These are phyloP conservation scores for Neoaliturus tenellus DNA, from an alignment of 2,888 invertebrate genomes.

Conservation along the genomic window DNA sequence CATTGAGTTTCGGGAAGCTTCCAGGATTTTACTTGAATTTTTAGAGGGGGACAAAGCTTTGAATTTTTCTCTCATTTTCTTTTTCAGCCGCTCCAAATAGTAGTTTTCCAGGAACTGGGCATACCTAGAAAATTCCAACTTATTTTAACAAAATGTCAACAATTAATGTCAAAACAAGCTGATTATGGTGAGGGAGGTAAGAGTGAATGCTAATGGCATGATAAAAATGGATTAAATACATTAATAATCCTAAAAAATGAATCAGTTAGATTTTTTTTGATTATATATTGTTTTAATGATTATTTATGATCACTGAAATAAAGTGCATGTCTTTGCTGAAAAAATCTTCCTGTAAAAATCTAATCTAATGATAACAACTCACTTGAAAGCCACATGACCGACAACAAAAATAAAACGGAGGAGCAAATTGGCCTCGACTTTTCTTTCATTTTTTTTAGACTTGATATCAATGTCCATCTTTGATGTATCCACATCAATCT, in stretches of 20 bases:
- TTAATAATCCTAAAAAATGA: too few relatives aligned
- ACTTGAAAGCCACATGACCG: constrained; percentile 83
- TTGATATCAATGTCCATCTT: constrained; percentile 54
- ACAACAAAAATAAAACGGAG: constrained; percentile 75
- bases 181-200: too few relatives aligned
- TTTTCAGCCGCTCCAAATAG: constrained; percentile 46
- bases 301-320: too few relatives aligned
- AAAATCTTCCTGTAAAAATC: too few relatives aligned
- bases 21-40: not conserved
- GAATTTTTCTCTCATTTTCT: constrained; percentile 44
- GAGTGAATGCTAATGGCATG: too few relatives aligned
- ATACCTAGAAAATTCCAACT: constrained; percentile 41
- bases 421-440: constrained; percentile 48
- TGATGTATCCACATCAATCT: not conserved
- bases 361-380: constrained; percentile 33
- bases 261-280: too few relatives aligned
- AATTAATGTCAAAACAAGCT: too few relatives aligned
- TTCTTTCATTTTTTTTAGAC: constrained; percentile 61
- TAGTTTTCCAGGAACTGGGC: constrained; percentile 37
- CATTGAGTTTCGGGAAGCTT: not conserved
- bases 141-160: too few relatives aligned
- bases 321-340: too few relatives aligned
- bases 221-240: too few relatives aligned
- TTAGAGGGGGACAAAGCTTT: constrained; percentile 31
- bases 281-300: too few relatives aligned